These are phyloP conservation scores for Blastobasis adustella DNA, from an alignment of 2,888 invertebrate genomes.

Conservation along the genomic window DNA sequence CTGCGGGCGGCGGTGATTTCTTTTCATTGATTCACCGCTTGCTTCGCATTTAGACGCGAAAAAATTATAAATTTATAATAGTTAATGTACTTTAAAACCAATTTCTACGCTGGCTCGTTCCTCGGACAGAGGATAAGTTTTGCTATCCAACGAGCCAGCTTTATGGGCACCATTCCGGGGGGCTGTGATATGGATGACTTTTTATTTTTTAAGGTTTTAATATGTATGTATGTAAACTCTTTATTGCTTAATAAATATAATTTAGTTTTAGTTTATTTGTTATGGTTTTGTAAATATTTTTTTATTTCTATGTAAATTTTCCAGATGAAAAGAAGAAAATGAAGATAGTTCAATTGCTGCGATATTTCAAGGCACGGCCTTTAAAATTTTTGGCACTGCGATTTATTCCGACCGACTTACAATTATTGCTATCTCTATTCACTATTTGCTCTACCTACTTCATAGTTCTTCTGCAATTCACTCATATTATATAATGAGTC, in stretches of 20 bases:
- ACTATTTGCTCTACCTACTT: slow-evolving; percentile 1
- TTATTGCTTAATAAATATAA: no score
- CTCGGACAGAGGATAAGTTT: no score
- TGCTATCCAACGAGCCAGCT: no score
- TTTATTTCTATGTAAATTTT: neutral
- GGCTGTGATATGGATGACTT: no score
- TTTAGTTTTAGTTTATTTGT: neutral
- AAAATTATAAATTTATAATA: no score
- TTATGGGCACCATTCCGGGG: no score
- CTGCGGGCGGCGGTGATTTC: neutral
- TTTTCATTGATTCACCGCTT: no score
- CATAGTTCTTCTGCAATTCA: slow-evolving; percentile 3
- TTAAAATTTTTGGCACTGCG: neutral
- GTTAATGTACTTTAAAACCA: no score
- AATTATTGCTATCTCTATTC: neutral
- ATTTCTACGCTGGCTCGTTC: no score
- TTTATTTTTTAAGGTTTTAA: neutral
- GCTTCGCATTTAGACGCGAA: no score
- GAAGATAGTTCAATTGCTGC: neutral
- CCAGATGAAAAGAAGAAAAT: neutral
- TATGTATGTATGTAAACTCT: no score
- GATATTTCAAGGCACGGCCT: neutral
- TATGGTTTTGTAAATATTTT: neutral
- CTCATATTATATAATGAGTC: neutral
- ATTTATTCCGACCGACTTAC: neutral